Evolutionary conservation across 1,140 invertebrate genomes (phyloP).

Genomic region (Trigoniulus corallinus): DNA sequence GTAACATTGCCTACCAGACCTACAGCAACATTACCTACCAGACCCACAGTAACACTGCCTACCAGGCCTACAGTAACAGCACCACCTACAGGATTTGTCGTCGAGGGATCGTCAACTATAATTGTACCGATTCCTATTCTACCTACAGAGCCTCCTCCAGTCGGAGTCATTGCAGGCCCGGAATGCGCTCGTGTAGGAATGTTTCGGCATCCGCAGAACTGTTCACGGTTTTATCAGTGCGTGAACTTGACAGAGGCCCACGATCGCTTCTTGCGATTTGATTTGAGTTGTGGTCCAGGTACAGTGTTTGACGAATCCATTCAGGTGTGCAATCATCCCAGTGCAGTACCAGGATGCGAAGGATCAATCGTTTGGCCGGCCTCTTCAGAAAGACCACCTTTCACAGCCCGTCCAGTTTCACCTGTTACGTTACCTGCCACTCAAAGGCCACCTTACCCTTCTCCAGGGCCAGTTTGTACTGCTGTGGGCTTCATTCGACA

Average conservation of each 20-base stretch:
- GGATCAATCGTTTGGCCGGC: neutral
- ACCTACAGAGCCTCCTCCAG: neutral
- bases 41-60: neutral
- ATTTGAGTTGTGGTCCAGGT: slow-evolving; percentile 8
- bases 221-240: neutral
- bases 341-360: slow-evolving; percentile 4
- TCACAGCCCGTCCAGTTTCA: neutral
- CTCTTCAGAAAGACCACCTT: neutral
- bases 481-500: neutral
- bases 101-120: too few species aligned
- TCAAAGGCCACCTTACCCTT: neutral
- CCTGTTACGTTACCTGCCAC: neutral
- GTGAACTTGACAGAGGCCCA: too few species aligned
- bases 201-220: neutral
- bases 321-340: slow-evolving; percentile 7
- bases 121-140: too few species aligned
- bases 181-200: neutral
- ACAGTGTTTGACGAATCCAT: slow-evolving; percentile 10
- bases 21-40: neutral
- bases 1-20: neutral
- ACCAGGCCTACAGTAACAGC: neutral
- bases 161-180: neutral
- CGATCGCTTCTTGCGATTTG: slow-evolving; percentile 4
- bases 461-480: neutral
- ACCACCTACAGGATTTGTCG: neutral